Evolutionary conservation across 2,888 invertebrate species (phyloP).

Genomic region (Dryobota labecula): DNA sequence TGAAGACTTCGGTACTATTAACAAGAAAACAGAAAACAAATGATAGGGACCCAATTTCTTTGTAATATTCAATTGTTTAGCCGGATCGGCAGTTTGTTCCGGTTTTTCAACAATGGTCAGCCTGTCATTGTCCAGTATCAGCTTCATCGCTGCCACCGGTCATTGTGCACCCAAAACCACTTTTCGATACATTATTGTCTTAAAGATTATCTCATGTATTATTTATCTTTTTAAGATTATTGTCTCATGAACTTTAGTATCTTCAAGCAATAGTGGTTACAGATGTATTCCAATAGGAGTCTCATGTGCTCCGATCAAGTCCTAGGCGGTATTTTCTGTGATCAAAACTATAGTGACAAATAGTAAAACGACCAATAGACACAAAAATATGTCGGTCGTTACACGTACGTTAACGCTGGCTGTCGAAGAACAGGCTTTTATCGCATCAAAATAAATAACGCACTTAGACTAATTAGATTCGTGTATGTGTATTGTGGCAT

Average conservation of each 20-base stretch:
- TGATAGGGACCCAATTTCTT: conserved; percentile 36
- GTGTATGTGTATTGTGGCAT: conserved; percentile 65
- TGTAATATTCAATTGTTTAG: conserved; percentile 42
- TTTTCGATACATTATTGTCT: conserved; percentile 56
- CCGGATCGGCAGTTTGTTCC: conserved; percentile 52
- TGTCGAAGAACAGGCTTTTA: conserved; percentile 63
- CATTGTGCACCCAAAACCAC: conserved; percentile 60
- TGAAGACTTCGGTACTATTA: conserved; percentile 10
- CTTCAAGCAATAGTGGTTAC: not conserved
- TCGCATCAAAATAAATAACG: conserved; percentile 77
- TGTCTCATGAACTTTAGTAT: conserved; percentile 22
- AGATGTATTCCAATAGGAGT: conserved; percentile 23
- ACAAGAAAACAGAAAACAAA: conserved; percentile 34
- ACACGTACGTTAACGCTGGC: conserved; percentile 55
- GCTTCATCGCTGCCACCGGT: conserved; percentile 51
- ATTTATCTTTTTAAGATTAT: conserved; percentile 42
- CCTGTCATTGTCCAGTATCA: conserved; percentile 61
- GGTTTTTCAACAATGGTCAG: conserved; percentile 59
- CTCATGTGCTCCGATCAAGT: conserved; percentile 2
- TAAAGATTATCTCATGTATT: conserved; percentile 48
- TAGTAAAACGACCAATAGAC: conserved; percentile 35
- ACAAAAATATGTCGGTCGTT: conserved; percentile 44
- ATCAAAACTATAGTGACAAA: conserved; percentile 27
- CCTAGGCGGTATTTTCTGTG: conserved; percentile 18
- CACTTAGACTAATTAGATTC: conserved; percentile 78